Percentiles rank a stretch among this genome's conserved stretches.
Evolutionary conservation across 2,113 vertebrate species (phyloP).

Genomic region (Gopherus evgoodei): DNA sequence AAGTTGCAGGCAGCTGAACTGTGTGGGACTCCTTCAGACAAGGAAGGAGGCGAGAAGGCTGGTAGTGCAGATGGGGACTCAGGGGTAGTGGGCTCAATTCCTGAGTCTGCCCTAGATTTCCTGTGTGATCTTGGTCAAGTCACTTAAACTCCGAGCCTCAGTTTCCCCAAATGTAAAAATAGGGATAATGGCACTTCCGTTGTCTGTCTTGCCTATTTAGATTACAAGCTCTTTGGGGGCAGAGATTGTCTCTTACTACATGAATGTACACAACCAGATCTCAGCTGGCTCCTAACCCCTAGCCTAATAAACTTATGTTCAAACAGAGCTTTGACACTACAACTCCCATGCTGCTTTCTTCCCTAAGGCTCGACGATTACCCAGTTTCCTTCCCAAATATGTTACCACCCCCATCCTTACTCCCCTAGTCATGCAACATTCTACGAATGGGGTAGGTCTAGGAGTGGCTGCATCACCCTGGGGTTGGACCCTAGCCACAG

Average conservation of each 20-base stretch:
- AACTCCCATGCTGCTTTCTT: neutral
- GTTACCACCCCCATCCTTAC: neutral
- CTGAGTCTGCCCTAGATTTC: neutral
- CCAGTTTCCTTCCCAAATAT: neutral
- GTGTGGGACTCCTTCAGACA: neutral
- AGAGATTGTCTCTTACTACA: neutral
- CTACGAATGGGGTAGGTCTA: neutral
- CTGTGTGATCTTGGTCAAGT: neutral
- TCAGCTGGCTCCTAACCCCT: neutral
- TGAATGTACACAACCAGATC: neutral
- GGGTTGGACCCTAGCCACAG: neutral
- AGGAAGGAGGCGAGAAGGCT: neutral
- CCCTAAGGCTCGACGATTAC: neutral
- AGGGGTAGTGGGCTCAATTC: neutral
- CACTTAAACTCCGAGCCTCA: neutral
- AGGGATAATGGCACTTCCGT: neutral
- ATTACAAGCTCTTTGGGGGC: neutral
- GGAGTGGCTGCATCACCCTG: neutral
- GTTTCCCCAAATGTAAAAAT: neutral
- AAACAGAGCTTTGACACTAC: neutral
- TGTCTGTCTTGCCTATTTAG: neutral
- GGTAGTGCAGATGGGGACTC: neutral
- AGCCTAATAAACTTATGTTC: neutral
- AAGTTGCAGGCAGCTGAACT: neutral
- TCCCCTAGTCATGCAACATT: neutral